phyloP scores from a whole-genome alignment of 1,140 invertebrate genomes.

The Nomia melanderi region DNA sequence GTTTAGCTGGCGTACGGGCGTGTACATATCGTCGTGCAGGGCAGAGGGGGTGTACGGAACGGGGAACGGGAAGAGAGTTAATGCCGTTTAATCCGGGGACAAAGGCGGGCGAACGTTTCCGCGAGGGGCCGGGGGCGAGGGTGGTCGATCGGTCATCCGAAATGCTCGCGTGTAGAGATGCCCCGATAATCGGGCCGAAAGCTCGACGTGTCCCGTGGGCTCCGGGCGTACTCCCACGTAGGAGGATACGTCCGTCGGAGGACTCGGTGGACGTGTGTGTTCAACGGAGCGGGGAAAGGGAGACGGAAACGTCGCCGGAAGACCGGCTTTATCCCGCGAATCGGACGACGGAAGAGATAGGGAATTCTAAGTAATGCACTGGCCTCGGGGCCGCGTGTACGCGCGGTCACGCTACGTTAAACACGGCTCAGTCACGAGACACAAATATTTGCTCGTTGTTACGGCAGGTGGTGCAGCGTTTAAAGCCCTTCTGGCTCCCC shows the following conservation, averaged over 20 bases:
- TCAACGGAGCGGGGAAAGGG: too few species aligned
- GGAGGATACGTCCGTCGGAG: neutral
- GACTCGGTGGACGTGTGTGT: too few species aligned
- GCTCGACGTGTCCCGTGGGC: slow-evolving; percentile 6
- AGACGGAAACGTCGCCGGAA: slow-evolving; percentile 39
- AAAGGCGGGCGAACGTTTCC: slow-evolving; percentile 31
- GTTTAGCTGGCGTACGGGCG: slow-evolving; percentile 24
- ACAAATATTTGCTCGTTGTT: slow-evolving; percentile 53
- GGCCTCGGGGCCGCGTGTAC: slow-evolving; percentile 24
- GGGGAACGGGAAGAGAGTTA: slow-evolving; percentile 36
- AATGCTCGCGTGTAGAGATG: slow-evolving; percentile 45
- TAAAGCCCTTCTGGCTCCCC: neutral
- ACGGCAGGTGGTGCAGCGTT: slow-evolving; percentile 43
- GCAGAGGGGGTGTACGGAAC: too few species aligned
- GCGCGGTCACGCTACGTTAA: slow-evolving; percentile 51
- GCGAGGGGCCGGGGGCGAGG: neutral
- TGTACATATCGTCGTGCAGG: slow-evolving; percentile 48
- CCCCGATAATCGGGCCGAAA: slow-evolving; percentile 40
- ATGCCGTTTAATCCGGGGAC: slow-evolving; percentile 46
- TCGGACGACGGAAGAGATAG: slow-evolving; percentile 49
- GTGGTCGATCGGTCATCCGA: slow-evolving; percentile 48
- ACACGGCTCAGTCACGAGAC: slow-evolving; percentile 47
- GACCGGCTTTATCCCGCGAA: slow-evolving; percentile 30
- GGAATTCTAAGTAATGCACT: slow-evolving; percentile 47
- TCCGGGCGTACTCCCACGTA: neutral